These are phyloP conservation scores for Podarcis siculus DNA, from an alignment of 2,797 vertebrate species.

Conservation along the genomic window DNA sequence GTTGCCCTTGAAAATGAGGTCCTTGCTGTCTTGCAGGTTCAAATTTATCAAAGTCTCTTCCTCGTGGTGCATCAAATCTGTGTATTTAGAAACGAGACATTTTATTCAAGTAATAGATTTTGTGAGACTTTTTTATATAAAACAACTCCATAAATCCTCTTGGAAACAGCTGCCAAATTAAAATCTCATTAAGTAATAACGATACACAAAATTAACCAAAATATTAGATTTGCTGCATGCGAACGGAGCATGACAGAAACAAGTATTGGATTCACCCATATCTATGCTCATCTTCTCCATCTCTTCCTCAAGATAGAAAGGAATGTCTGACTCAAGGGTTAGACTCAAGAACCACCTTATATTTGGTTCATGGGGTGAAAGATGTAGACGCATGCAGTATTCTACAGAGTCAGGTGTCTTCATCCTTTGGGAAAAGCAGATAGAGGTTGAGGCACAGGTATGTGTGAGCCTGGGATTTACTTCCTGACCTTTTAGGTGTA, in stretches of 20 bases:
- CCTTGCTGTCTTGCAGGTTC: slow-evolving; percentile 80
- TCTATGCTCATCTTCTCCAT: not conserved
- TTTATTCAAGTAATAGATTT: slow-evolving; percentile 52
- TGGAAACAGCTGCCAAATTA: not conserved
- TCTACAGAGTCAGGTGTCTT: not conserved
- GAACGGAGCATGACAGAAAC: not conserved
- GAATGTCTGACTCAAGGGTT: not conserved
- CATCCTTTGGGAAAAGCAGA: not conserved
- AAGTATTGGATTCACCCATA: not conserved
- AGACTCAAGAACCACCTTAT: not conserved
- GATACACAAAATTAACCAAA: not conserved
- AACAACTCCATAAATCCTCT: not conserved
- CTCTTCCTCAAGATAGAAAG: not conserved
- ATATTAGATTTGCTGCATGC: not conserved
- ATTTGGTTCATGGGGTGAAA: not conserved
- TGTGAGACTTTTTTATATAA: slow-evolving; percentile 2
- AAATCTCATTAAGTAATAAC: not conserved
- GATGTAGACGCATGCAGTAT: not conserved
- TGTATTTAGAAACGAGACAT: slow-evolving; percentile 61
- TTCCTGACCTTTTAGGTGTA: not conserved
- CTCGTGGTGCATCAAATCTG: slow-evolving; percentile 88
- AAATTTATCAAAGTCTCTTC: slow-evolving; percentile 81
- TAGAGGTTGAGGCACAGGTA: not conserved
- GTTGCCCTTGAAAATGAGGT: slow-evolving; percentile 78
- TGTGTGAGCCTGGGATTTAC: not conserved